These are phyloP conservation scores for Synergus laeviventris DNA, from an alignment of 2,888 invertebrate genomes.

Conservation along the genomic window DNA sequence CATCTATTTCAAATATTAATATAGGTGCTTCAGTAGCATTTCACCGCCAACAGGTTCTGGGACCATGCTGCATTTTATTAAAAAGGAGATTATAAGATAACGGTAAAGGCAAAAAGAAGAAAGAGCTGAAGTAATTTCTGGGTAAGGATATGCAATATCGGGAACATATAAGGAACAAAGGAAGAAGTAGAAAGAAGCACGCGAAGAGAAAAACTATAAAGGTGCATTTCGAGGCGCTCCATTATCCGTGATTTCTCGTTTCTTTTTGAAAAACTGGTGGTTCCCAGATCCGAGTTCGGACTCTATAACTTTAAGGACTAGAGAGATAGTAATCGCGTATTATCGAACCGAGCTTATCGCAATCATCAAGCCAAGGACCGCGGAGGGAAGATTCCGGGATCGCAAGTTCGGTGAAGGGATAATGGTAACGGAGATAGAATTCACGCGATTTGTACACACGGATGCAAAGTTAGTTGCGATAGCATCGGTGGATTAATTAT, in stretches of 20 bases:
- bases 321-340: conserved; percentile 60
- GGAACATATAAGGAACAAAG: conserved; percentile 16
- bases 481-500: conserved; percentile 67
- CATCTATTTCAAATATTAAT: background rate
- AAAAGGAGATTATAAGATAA: background rate
- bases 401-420: conserved; percentile 57
- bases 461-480: conserved; percentile 60
- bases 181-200: conserved; percentile 10
- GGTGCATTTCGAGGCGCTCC: conserved; percentile 20
- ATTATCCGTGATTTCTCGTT: conserved; percentile 37
- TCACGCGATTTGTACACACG: conserved; percentile 57
- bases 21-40: no score
- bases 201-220: conserved; percentile 17
- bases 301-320: conserved; percentile 46
- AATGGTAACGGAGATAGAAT: conserved; percentile 58
- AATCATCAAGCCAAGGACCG: conserved; percentile 53
- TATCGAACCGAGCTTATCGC: conserved; percentile 59
- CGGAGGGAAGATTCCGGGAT: background rate
- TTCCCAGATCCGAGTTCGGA: conserved; percentile 22
- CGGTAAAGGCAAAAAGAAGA: background rate
- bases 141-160: background rate
- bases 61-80: background rate
- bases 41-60: background rate
- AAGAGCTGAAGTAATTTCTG: background rate
- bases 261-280: conserved; percentile 23